Base-by-base conservation (phyloP, 2,888 invertebrate species). In the Epistrophella euchroma region DNA sequence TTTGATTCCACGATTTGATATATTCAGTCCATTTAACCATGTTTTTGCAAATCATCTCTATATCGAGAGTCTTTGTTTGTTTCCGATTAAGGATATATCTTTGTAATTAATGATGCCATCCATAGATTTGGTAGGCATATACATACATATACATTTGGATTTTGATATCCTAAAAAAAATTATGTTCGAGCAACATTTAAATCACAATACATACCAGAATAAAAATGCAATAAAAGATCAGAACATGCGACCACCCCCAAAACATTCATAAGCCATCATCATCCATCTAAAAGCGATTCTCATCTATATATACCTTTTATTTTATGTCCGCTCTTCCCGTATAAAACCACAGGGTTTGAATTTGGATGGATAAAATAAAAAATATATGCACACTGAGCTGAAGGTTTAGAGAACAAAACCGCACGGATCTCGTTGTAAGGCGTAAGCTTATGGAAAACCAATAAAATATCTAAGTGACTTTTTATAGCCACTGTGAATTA, bases 391-490 rank as follows among this genome's bases (percentile, higher is more conserved):
- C n/a, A n/a, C n/a, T n/a, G n/a, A n/a, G 52, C 52, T 74, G 62
- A 19, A n/a, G 66, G 13, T 28, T 70, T 45, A 43, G 25, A 17
- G 45, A 66, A 62, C 50, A 76, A 40, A 62, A 45, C 68, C 28
- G 28, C 76, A 71, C 84, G 76, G 81, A 76, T 76, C 13, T 60
- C 7, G 22, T 40, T 15, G 22, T 60, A 60, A 40, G 72, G 81
- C 70, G 76, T 76, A 68, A 76, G 86, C 81, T 81, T 86, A 86
- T 86, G 81, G 82, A 82, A 74, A 82, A 82, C 70, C 86, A 82
- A 86, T 86, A 86, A 86, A 86, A 86, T 76, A 82, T 73, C 81
- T 66, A 81, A 86, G 86, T 81, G 86, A 86, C 77, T 86, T 82
- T 86, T 86, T 86, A 86, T 82, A 77, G 81, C 60, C 64, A 55